Percentiles rank a stretch among this genome's conserved stretches.
Evolutionary conservation across 92 coral and sea anemone genomes (phyloP).

Genomic region (Palythoa caribaeorum): DNA sequence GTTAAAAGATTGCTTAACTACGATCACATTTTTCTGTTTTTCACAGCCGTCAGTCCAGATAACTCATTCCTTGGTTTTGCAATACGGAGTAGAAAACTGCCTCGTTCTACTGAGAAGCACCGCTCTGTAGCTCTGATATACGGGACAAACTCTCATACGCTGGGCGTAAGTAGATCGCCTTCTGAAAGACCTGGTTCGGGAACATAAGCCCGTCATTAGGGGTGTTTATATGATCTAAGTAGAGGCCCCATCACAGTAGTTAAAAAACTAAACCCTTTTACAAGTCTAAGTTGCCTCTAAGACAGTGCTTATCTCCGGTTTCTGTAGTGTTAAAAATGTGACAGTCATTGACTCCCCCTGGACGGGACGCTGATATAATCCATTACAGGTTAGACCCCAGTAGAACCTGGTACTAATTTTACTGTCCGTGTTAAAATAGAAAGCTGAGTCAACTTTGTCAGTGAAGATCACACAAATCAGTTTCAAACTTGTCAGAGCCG

Average conservation of each 20-base stretch:
- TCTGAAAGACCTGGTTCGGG: not conserved
- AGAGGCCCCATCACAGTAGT: not conserved
- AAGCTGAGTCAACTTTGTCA: too few relatives aligned
- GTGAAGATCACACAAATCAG: too few relatives aligned
- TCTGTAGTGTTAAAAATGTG: too few relatives aligned
- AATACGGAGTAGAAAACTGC: constrained; percentile 40
- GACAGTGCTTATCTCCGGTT: too few relatives aligned
- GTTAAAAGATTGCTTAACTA: not conserved
- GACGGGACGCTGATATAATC: too few relatives aligned
- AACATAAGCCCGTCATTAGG: not conserved
- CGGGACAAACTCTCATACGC: constrained; percentile 29
- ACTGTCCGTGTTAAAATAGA: too few relatives aligned
- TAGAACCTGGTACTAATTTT: too few relatives aligned
- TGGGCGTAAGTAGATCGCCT: constrained; percentile 22
- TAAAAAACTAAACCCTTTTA: too few relatives aligned
- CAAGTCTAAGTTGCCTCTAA: too few relatives aligned
- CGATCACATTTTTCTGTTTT: not conserved
- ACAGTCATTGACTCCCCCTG: too few relatives aligned
- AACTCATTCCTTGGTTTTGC: constrained; percentile 87
- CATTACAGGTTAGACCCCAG: too few relatives aligned
- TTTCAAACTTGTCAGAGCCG: too few relatives aligned
- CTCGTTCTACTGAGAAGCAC: not conserved
- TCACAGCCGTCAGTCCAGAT: constrained; percentile 71
- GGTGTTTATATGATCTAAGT: not conserved
- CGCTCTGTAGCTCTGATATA: constrained; percentile 19